A percentile compares a stretch with the other conserved stretches of the same genome.
Conservation (phyloP, 2,797 vertebrate genomes). For the Notolepis coatsorum region DNA sequence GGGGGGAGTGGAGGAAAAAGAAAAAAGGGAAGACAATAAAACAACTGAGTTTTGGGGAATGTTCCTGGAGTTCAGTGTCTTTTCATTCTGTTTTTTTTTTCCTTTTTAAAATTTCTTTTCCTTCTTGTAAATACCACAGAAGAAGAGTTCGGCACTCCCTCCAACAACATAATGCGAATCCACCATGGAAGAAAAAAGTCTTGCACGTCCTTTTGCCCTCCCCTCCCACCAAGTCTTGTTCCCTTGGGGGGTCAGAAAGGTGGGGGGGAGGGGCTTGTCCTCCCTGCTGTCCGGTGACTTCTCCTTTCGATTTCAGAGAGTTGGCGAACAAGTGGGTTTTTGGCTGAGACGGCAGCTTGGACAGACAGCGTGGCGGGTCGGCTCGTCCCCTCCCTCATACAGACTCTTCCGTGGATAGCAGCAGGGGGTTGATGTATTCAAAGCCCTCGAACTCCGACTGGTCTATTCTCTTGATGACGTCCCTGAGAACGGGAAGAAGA, state of each 20-base stretch:
- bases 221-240: conserved; percentile 21
- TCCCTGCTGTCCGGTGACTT: conserved; percentile 44
- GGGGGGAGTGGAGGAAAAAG: no score
- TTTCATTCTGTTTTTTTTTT: no score
- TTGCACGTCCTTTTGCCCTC: conserved; percentile 62
- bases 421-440: conserved; percentile 97
- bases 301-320: conserved; percentile 37
- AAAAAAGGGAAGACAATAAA: conserved; percentile 73
- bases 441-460: conserved; percentile 99
- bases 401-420: conserved; percentile 93
- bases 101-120: no score
- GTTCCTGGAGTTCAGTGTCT: conserved; percentile 57
- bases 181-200: conserved; percentile 66
- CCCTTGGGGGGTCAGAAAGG: conserved; percentile 24
- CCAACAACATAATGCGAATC: conserved; percentile 60
- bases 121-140: conserved; percentile 49
- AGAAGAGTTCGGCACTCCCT: conserved; percentile 55
- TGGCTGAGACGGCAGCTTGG: conserved; percentile 64
- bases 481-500: conserved; percentile 77
- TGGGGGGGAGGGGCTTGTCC: conserved; percentile 40
- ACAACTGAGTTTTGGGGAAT: conserved; percentile 51
- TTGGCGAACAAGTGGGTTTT: conserved; percentile 82
- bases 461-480: conserved; percentile 97
- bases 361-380: conserved; percentile 61
- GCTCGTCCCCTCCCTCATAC: conserved; percentile 85